Conservation (phyloP, 1,140 invertebrate species). For the Tetramorium simillimum region DNA sequence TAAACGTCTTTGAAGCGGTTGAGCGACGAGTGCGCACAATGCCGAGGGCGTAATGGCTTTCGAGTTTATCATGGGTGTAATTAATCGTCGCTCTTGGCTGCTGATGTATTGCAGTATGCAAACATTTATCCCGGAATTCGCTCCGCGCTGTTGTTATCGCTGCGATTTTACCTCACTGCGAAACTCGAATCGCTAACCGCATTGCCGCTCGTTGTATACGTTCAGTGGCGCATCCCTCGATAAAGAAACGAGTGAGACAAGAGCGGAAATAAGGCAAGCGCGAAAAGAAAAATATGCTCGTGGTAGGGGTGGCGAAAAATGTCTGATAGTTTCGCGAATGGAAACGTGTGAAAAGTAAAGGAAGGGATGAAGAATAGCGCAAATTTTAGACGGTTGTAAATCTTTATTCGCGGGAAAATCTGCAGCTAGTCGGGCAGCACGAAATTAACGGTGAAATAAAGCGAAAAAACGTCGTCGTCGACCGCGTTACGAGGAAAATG, state of each 20-base stretch:
- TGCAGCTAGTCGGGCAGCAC: background rate
- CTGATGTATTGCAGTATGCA: slow-evolving; percentile 27
- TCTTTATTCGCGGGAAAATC: background rate
- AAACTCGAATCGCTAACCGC: slow-evolving; percentile 14
- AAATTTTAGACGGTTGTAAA: slow-evolving; percentile 33
- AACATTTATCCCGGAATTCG: slow-evolving; percentile 36
- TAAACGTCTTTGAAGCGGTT: slow-evolving; percentile 3
- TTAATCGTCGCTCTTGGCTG: slow-evolving; percentile 33
- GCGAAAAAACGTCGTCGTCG: background rate
- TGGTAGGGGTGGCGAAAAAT: background rate
- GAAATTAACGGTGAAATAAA: slow-evolving; percentile 35
- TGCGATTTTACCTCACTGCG: slow-evolving; percentile 14
- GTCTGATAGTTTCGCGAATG: background rate
- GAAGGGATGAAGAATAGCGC: slow-evolving; percentile 2
- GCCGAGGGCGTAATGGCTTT: slow-evolving; percentile 41
- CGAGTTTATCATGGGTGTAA: slow-evolving; percentile 36
- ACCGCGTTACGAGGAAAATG: background rate
- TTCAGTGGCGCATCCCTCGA: background rate
- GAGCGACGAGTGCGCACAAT: background rate
- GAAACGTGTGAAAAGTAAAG: background rate
- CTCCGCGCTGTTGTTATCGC: slow-evolving; percentile 1
- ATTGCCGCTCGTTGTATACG: background rate
- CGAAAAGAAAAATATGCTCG: background rate
- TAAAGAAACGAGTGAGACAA: slow-evolving; percentile 20
- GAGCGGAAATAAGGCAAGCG: background rate